Conservation (phyloP, 2,888 invertebrate species). For the Hirtodrosophila trivittata region DNA sequence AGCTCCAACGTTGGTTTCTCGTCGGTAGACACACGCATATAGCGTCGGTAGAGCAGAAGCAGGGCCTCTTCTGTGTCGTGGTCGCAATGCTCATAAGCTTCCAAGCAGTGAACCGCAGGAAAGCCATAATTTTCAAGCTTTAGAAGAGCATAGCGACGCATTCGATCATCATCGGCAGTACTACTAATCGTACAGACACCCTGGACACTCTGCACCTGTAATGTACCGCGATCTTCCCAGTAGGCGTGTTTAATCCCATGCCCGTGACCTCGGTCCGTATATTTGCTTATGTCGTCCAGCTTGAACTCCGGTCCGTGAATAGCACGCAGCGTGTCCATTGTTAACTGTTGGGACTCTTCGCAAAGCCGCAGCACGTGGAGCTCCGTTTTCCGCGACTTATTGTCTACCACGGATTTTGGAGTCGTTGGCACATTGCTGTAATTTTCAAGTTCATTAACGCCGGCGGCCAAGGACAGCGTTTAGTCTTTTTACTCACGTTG, state of each 20-base stretch:
- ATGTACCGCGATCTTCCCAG: constrained; percentile 91
- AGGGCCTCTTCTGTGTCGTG: constrained; percentile 89
- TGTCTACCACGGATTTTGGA: constrained; percentile 83
- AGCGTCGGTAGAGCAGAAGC: constrained; percentile 89
- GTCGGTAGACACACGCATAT: constrained; percentile 84
- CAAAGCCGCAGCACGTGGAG: constrained; percentile 89
- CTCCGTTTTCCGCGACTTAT: constrained; percentile 88
- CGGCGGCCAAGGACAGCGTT: constrained; percentile 69
- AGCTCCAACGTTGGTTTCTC: constrained; percentile 27
- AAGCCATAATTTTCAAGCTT: constrained; percentile 92
- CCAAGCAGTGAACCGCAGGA: constrained; percentile 89
- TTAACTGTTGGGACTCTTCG: constrained; percentile 88
- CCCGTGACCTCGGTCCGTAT: constrained; percentile 87
- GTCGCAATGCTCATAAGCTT: constrained; percentile 88
- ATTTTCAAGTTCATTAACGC: too few relatives aligned
- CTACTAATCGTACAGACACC: constrained; percentile 75
- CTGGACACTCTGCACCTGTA: constrained; percentile 87
- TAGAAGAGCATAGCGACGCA: constrained; percentile 88
- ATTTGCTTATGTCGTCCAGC: constrained; percentile 85
- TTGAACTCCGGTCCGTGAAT: constrained; percentile 90
- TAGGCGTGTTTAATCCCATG: constrained; percentile 88
- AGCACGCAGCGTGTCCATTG: constrained; percentile 89
- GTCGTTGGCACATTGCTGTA: constrained; percentile 82
- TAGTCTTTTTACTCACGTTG: constrained; percentile 81
- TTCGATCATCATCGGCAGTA: constrained; percentile 85